A percentile compares a stretch with the other conserved stretches of the same genome.
These are phyloP conservation scores for Cetoscarus ocellatus DNA, from an alignment of 2,797 vertebrate species.

Conservation along the genomic window DNA sequence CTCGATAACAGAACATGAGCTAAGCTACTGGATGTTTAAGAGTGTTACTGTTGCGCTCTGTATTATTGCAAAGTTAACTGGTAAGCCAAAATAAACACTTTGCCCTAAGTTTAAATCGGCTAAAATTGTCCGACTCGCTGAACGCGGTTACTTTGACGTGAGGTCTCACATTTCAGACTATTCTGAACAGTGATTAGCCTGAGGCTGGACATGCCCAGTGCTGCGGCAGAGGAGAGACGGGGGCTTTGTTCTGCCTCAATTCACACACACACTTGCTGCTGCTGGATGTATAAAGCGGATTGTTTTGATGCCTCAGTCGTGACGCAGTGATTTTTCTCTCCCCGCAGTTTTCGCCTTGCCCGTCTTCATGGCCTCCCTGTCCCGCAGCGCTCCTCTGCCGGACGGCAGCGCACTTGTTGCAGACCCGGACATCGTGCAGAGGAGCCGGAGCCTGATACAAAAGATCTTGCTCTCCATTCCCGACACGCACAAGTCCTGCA, in stretches of 20 bases:
- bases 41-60: too few species aligned
- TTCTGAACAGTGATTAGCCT: conserved; percentile 42
- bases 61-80: too few species aligned
- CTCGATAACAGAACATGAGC: too few species aligned
- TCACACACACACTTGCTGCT: conserved; percentile 1
- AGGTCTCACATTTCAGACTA: conserved; percentile 59
- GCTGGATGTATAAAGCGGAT: not conserved
- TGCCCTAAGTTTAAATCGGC: not conserved
- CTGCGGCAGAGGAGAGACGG: conserved; percentile 43
- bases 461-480: conserved; percentile 81
- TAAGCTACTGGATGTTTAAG: too few species aligned
- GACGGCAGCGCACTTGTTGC: conserved; percentile 62
- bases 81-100: too few species aligned
- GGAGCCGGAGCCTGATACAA: conserved; percentile 73
- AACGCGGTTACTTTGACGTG: conserved; percentile 26
- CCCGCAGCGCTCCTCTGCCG: conserved; percentile 69
- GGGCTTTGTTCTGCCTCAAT: conserved; percentile 53
- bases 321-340: conserved; percentile 9
- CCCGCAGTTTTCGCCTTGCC: conserved; percentile 58
- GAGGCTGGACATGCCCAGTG: conserved; percentile 26
- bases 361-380: conserved; percentile 68
- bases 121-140: not conserved
- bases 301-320: conserved; percentile 7
- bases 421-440: conserved; percentile 68
- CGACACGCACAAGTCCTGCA: conserved; percentile 68